Percentiles rank a stretch among this genome's conserved stretches.
Conservation (phyloP, 1,140 invertebrate species). For the Lineus longissimus region DNA sequence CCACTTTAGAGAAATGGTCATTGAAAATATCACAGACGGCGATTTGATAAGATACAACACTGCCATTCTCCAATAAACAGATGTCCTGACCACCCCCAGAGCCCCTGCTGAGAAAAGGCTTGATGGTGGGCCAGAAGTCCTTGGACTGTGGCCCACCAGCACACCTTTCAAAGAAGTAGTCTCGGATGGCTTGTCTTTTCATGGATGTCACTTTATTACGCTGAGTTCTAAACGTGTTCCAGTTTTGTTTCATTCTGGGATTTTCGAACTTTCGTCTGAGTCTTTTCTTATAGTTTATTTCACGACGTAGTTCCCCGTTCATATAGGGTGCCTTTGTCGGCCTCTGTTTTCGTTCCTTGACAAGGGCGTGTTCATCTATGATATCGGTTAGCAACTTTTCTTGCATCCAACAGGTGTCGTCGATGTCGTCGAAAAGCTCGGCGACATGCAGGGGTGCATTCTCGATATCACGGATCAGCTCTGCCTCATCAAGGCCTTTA, state of each 20-base stretch:
- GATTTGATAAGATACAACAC: constrained; percentile 11
- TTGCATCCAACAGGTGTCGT: constrained; percentile 4
- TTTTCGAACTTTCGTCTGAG: constrained; percentile 2
- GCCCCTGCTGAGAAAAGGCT: constrained; percentile 22
- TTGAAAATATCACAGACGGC: not conserved
- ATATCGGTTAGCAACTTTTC: constrained; percentile 8
- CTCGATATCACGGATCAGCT: not conserved
- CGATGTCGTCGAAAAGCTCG: not conserved
- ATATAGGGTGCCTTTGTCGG: constrained; percentile 13
- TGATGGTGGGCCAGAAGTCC: constrained; percentile 22
- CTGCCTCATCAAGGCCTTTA: not conserved
- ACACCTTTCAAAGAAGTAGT: constrained; percentile 20
- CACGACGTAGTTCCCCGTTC: constrained; percentile 16
- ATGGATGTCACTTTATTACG: constrained; percentile 11
- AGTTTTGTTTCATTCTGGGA: not conserved
- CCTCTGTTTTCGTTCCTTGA: constrained; percentile 8
- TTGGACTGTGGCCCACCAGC: constrained; percentile 10
- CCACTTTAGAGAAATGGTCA: constrained; percentile 23
- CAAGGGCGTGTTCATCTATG: constrained; percentile 14
- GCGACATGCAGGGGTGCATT: not conserved
- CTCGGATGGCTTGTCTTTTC: constrained; percentile 6
- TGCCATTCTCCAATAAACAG: constrained; percentile 14
- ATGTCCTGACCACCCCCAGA: constrained; percentile 6
- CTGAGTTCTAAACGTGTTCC: constrained; percentile 13
- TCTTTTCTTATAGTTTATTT: constrained; percentile 12